Base-by-base conservation (phyloP, 1,140 invertebrate species). In the Zaprionus davidi region DNA sequence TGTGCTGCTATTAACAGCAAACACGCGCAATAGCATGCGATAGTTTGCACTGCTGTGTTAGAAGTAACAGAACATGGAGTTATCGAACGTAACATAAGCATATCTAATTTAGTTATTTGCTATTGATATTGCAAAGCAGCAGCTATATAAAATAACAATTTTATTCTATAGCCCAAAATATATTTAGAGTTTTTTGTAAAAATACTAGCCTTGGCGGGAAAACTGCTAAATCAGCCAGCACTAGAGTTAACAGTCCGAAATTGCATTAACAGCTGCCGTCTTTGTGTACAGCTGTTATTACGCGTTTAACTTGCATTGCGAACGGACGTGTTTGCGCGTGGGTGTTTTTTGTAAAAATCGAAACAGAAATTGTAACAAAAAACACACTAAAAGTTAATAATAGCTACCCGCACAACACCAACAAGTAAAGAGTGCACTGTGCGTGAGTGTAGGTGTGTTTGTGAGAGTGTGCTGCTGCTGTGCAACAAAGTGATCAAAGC, bases 331-430 rank as follows among this genome's bases (percentile, higher is more conserved):
- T 73, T 63, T 62, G 13, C 59, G 73, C 76, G 80, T 41, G 64
- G 41, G 59, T 60, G 72, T 26, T 64, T 69, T 44, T 69, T 87
- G 41, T 41, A 60, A 86, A 86, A 86, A 86, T 86, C 83, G 83
- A 86, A 86, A 79, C 68, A 46, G 66, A 72, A 73, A 73, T 26
- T 73, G 53, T 79, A 86, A 74, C 76, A 83, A 78, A 66, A 79
- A 85, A 67, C 78, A 76, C 62, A 83, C 62, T 73, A 85, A 64
- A 81, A 76, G 81, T 73, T 71, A 75, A 75, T 75, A 76, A 75
- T 71, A 71, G 68, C n/a, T 17, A 3, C 41, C 41, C 41, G 41
- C 2, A 46, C 44, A 71, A 76, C 57, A 70, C 63, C 31, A 11
- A 53, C 24, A 46, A 46, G 15, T 17, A 46, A 56, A 44, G 31